phyloP scores from a whole-genome alignment of 2,888 invertebrate species.

The Tenthredo amoena region DNA sequence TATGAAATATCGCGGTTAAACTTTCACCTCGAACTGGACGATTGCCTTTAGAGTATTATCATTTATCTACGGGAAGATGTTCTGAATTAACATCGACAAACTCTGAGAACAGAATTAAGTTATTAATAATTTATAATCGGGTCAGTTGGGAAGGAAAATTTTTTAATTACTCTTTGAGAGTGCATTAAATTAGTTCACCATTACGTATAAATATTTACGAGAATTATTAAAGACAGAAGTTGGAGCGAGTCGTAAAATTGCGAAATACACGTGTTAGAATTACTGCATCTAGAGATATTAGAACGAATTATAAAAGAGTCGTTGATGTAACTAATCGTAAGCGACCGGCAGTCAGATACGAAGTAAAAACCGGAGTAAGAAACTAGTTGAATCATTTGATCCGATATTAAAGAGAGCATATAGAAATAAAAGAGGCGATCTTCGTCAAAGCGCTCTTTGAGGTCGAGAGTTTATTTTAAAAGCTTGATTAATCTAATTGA shows the following conservation, averaged over 20 bases:
- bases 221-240: slow-evolving; percentile 1
- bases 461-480: background rate
- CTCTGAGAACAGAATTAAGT: background rate
- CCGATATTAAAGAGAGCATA: background rate
- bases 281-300: background rate
- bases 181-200: background rate
- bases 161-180: background rate
- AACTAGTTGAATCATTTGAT: slow-evolving; percentile 18
- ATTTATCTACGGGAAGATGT: background rate
- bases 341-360: background rate
- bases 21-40: background rate
- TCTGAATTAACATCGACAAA: background rate
- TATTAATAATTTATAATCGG: background rate
- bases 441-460: slow-evolving; percentile 29
- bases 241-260: background rate
- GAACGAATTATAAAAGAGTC: background rate
- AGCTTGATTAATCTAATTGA: slow-evolving; percentile 22
- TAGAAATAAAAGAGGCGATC: slow-evolving; percentile 9
- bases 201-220: background rate
- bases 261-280: slow-evolving; percentile 5
- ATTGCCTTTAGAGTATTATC: background rate
- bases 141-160: background rate
- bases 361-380: background rate
- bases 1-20: background rate
- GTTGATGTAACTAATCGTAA: background rate